Evolutionary conservation across 92 coral and sea anemone genomes (phyloP), one percentile per base, ranked within the genome.

Genomic region (Epizoanthus ramosus): DNA sequence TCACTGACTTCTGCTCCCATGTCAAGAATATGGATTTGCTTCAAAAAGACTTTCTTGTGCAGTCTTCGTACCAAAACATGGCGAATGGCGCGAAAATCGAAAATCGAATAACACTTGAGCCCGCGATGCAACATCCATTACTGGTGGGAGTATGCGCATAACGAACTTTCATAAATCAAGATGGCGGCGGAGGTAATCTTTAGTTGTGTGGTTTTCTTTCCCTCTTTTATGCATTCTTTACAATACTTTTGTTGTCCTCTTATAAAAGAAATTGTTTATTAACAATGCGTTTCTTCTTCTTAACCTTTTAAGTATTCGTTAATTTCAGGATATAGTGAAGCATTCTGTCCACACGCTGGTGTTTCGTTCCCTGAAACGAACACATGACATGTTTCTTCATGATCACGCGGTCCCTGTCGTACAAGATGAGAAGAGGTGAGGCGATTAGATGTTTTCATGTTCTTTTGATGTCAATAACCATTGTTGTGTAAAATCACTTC

Each of bases 291-390:
- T 10, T 67, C 22, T 41, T 63, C 52, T 1, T 12, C 15, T 58
- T 75, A 25, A 17, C 18, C n/a, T 3, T 21, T 19, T 28, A 21
- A 75, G 43, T 84, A 33, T 22, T 21, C 79, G 24, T 52, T 6
- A 65, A 81, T 63, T 68, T 57, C 73, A 97, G 99, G 99, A 97
- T 83, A 90, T 97, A 63, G 93, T 97, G 19, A 97, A 97, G 92
- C 99, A 94, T 89, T 97, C 99, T 56, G 99, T 97, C 25, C 99
- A 97, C 85, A 97, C 99, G 57, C 92, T 97, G 61, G 99, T 97
- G 80, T 97, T 97, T 90, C 99, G 99, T 57, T 97, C 99, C 17
- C 84, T 97, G 41, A 97, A 97, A 87, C 88, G 99, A 86, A 97
- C 98, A 39, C 99, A 97, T 82, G 99, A 97, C 64, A 90, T 97